Evolutionary conservation across 2,888 invertebrate species (phyloP).

Genomic region (Agriopis marginaria): DNA sequence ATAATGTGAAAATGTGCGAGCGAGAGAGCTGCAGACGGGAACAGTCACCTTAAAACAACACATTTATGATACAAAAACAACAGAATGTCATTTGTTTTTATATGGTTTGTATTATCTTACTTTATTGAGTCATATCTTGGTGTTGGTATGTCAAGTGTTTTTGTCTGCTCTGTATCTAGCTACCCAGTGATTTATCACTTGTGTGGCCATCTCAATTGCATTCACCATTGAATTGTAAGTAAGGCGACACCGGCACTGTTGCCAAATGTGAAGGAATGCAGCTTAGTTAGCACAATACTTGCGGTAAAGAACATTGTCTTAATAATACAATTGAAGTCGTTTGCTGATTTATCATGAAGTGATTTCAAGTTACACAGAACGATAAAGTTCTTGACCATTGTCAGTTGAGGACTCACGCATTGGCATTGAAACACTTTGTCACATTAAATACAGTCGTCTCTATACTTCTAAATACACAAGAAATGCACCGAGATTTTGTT

Average conservation of each 20-base stretch:
- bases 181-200: slow-evolving; percentile 27
- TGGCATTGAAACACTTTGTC: slow-evolving; percentile 23
- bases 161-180: slow-evolving; percentile 13
- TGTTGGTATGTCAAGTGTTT: slow-evolving; percentile 30
- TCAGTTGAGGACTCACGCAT: not conserved
- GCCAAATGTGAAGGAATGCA: slow-evolving; percentile 65
- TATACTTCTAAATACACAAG: not conserved
- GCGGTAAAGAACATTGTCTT: not conserved
- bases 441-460: slow-evolving; percentile 6
- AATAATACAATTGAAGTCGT: slow-evolving; percentile 1
- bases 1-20: no score
- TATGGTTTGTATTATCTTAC: not conserved
- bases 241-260: slow-evolving; percentile 58
- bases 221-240: slow-evolving; percentile 54
- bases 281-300: slow-evolving; percentile 34
- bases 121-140: not conserved
- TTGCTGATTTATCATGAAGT: not conserved
- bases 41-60: no score
- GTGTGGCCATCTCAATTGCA: slow-evolving; percentile 53
- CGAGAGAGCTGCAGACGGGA: no score
- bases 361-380: not conserved
- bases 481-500: not conserved
- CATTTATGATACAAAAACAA: no score
- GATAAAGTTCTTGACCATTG: slow-evolving; percentile 7
- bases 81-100: not conserved